These are phyloP conservation scores for Tragelaphus imberbis DNA, from an alignment of 2,113 vertebrate species.

Conservation along the genomic window DNA sequence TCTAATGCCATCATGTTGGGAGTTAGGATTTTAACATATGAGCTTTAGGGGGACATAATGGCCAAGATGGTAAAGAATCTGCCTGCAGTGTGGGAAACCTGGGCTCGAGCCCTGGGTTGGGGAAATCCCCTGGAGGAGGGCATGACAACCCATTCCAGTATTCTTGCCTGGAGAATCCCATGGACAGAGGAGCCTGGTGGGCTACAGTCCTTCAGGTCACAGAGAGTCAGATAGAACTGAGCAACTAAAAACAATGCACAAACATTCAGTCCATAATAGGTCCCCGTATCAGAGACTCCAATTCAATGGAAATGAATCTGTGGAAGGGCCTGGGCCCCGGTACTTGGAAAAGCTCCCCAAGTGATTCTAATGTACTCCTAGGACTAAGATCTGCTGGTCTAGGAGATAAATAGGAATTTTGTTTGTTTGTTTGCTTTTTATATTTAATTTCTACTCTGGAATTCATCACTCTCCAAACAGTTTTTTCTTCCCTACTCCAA, in stretches of 20 bases:
- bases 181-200: not conserved
- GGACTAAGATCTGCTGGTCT: not conserved
- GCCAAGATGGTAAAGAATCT: not conserved
- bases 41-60: not conserved
- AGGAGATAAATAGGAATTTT: not conserved
- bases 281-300: not conserved
- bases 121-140: not conserved
- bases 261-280: not conserved
- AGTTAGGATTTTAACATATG: not conserved
- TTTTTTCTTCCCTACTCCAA: not conserved
- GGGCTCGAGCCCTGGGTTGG: fast-evolving
- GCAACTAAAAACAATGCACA: not conserved
- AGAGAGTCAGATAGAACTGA: not conserved
- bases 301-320: not conserved
- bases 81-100: not conserved
- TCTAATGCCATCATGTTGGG: not conserved
- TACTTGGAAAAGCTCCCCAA: not conserved
- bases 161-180: not conserved
- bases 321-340: not conserved
- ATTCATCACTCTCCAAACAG: not conserved
- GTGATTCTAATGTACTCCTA: not conserved
- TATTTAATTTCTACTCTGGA: not conserved
- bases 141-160: not conserved
- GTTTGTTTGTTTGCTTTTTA: not conserved
- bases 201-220: not conserved